Evolutionary conservation across 2,113 vertebrate genomes (phyloP).

Genomic region (Agapornis roseicollis): DNA sequence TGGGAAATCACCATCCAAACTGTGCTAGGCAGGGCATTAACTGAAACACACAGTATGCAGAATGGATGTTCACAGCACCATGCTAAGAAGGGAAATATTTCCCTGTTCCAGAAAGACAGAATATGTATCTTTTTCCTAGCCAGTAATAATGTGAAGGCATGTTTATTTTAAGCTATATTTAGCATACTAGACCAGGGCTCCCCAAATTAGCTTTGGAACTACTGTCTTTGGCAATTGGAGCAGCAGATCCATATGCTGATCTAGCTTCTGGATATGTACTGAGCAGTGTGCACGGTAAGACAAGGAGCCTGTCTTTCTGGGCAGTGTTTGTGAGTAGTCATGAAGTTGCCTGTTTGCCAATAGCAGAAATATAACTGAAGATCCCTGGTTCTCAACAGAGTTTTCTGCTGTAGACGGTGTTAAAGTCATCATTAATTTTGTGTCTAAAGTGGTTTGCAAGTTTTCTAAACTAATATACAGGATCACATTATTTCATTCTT

Average conservation of each 20-base stretch:
- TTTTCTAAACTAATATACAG: not conserved
- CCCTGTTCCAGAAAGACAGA: not conserved
- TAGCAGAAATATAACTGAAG: not conserved
- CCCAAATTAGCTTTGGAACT: not conserved
- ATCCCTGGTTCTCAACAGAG: not conserved
- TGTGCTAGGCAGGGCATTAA: not conserved
- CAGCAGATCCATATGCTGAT: not conserved
- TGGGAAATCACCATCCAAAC: not conserved
- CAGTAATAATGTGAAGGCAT: not conserved
- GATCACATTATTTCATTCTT: not conserved
- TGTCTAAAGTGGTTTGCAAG: not conserved
- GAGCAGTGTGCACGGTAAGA: not conserved
- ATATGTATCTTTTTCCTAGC: not conserved
- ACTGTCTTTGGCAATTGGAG: not conserved
- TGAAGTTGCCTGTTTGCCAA: not conserved
- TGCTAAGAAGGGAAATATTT: not conserved
- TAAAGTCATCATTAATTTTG: not conserved
- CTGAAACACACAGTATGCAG: not conserved
- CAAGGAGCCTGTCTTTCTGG: not conserved
- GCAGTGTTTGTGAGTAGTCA: not conserved
- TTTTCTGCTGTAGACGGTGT: not conserved
- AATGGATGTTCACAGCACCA: not conserved
- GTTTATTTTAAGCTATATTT: not conserved
- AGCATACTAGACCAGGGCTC: not conserved
- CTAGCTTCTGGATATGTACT: not conserved